phyloP scores from a whole-genome alignment of 2,113 vertebrate species.

The Cyprinodon tularosa region DNA sequence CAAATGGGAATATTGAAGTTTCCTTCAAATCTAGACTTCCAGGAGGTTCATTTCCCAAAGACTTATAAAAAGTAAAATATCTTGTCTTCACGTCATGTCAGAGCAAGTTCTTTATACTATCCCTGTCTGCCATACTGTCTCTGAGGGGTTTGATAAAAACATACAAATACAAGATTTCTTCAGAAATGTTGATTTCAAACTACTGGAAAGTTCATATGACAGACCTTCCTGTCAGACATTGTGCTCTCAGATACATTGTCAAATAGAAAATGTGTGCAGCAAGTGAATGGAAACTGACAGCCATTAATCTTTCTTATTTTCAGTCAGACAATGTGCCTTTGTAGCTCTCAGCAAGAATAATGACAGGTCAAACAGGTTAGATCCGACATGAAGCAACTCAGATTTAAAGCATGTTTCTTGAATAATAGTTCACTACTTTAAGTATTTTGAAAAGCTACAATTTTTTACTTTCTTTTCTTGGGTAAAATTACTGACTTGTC shows the following conservation, averaged over 20 bases:
- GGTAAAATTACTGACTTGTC: background rate
- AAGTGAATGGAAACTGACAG: conserved; percentile 13
- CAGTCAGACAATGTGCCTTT: conserved; percentile 16
- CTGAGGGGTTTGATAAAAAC: background rate
- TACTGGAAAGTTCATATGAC: background rate
- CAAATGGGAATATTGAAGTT: background rate
- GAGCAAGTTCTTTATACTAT: background rate
- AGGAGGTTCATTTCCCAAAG: background rate
- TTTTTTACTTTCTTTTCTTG: conserved; percentile 2
- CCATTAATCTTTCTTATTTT: conserved; percentile 28
- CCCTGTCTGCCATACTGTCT: background rate
- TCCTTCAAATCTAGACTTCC: background rate
- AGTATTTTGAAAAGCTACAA: conserved; percentile 1
- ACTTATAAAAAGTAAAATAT: background rate
- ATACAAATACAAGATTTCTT: background rate
- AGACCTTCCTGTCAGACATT: background rate
- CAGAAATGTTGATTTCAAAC: background rate
- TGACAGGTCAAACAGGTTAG: conserved; percentile 23
- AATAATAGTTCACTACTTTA: background rate
- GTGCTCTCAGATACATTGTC: background rate
- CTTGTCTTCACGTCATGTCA: background rate
- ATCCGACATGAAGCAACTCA: conserved; percentile 12
- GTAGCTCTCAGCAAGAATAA: conserved; percentile 17
- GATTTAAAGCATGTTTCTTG: conserved; percentile 13
- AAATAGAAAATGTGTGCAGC: conserved; percentile 1